phyloP scores from a whole-genome alignment of 2,113 vertebrate species.

The Neolamprologus ventralis region DNA sequence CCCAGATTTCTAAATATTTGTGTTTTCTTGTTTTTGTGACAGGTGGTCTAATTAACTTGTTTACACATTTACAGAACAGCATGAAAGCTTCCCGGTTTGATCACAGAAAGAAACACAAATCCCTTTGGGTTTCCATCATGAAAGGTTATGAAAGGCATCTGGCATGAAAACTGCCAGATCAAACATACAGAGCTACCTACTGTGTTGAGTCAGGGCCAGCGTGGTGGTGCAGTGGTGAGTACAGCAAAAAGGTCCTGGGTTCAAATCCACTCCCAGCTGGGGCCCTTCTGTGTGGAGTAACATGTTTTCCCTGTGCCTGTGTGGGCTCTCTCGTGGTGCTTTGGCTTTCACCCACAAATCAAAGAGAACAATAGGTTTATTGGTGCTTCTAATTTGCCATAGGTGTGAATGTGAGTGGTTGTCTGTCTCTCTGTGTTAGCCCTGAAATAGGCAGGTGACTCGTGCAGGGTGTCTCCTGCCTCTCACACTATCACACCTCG shows the following conservation, averaged over 20 bases:
- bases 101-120: neutral
- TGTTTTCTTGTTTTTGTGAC: neutral
- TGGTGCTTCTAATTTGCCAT: neutral
- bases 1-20: neutral
- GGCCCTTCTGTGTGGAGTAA: neutral
- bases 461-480: fast-evolving
- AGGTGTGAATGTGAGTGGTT: neutral
- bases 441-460: neutral
- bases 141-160: neutral
- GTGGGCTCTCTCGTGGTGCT: neutral
- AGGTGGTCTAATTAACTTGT: neutral
- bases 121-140: neutral
- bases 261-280: neutral
- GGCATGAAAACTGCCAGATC: neutral
- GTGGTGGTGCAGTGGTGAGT: neutral
- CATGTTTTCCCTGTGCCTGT: neutral
- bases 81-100: neutral
- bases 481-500: neutral
- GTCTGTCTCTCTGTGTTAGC: neutral
- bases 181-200: neutral
- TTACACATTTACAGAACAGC: neutral
- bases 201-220: neutral
- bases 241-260: neutral
- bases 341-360: neutral
- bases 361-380: neutral